Conservation (phyloP, 2,797 vertebrate genomes). For the Coracias cyanogaster region DNA sequence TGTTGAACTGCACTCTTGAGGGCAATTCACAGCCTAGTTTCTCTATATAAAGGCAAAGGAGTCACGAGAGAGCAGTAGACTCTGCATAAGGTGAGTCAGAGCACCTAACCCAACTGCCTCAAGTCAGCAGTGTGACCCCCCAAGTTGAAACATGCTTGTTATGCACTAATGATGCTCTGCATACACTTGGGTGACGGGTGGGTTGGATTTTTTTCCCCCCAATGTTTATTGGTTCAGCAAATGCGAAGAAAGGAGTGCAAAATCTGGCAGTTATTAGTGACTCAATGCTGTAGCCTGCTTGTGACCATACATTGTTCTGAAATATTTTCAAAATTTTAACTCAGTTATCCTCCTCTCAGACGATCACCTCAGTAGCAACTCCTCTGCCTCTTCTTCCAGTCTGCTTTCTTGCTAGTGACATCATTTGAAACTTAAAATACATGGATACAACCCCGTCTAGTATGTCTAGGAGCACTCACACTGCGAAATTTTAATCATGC, state of each 20-base stretch:
- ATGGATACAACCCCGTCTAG: not conserved
- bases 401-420: not conserved
- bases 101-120: slow-evolving; percentile 16
- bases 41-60: slow-evolving; percentile 50
- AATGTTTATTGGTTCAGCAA: slow-evolving; percentile 57
- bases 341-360: not conserved
- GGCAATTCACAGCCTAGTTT: slow-evolving; percentile 26
- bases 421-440: not conserved
- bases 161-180: slow-evolving; percentile 1
- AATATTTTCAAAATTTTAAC: slow-evolving; percentile 13
- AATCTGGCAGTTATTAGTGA: slow-evolving; percentile 58
- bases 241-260: not conserved
- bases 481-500: not conserved
- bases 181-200: not conserved
- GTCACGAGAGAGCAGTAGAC: slow-evolving; percentile 42
- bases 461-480: not conserved
- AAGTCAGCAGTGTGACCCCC: slow-evolving; percentile 2
- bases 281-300: not conserved
- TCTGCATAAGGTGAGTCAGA: not conserved
- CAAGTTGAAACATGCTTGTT: slow-evolving; percentile 7
- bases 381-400: not conserved
- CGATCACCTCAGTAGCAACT: not conserved
- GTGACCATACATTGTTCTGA: not conserved
- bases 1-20: slow-evolving; percentile 40
- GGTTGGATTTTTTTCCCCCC: not conserved